Conservation (phyloP, 2,797 vertebrate species). For the Ibycter americanus region DNA sequence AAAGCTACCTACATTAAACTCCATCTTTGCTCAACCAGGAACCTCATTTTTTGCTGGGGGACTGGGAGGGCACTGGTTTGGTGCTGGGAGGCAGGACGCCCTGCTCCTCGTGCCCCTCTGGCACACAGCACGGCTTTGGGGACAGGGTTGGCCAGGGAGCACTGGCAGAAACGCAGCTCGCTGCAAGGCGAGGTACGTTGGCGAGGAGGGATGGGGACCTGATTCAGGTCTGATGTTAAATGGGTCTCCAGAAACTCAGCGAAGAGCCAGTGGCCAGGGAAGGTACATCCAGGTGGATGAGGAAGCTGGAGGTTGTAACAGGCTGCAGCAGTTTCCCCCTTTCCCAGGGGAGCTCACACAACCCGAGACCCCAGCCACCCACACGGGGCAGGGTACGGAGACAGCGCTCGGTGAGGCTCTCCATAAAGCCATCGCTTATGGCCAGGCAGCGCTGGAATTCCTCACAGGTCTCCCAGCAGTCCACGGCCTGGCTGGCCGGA, state of each 20-base stretch:
- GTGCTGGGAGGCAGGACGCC: neutral
- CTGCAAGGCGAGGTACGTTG: no score
- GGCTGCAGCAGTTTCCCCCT: neutral
- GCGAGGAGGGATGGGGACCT: neutral
- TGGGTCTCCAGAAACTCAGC: neutral
- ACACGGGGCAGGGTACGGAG: fast-evolving
- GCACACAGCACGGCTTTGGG: fast-evolving
- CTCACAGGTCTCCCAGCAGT: neutral
- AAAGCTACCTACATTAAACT: neutral
- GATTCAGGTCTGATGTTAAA: neutral
- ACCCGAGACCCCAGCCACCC: neutral
- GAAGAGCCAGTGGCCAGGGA: neutral
- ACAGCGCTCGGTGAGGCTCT: neutral
- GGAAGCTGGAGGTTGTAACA: neutral
- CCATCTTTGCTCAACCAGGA: neutral
- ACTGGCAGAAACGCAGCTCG: neutral
- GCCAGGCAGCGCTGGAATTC: neutral
- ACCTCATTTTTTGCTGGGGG: neutral
- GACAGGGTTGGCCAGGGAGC: neutral
- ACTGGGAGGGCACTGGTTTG: neutral
- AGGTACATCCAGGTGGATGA: fast-evolving
- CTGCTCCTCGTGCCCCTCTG: neutral
- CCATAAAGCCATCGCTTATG: neutral
- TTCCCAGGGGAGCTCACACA: neutral
- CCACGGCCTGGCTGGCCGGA: neutral